Evolutionary conservation across 1,140 invertebrate species (phyloP), one percentile per base, ranked within the genome.

Genomic region (Cherax quadricarinatus): DNA sequence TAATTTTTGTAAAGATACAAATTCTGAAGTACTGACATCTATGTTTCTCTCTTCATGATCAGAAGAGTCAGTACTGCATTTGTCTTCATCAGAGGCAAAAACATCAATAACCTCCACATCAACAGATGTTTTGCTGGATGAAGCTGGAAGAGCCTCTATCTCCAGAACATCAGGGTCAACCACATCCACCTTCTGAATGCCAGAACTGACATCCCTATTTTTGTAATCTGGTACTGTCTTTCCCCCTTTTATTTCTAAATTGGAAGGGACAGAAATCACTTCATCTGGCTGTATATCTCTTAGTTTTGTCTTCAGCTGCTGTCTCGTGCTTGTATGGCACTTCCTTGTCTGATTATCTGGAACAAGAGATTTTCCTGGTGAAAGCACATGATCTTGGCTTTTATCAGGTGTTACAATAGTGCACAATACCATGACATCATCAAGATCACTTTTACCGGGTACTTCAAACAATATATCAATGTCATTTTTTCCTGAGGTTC

Each of bases 101-200:
- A 90, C 7, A 14, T 75, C 88, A 24, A 86, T 78, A 6, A 80
- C 83, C 41, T 81, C 89, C 2, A 79, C 66, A n/a, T n/a, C 80
- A 41, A 73, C 5, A 30, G 30, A 16, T 21, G 57, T 84, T 3
- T n/a, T 85, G 80, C 88, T 83, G 21, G 49, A n/a, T 48, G 84
- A 41, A 48, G 66, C 10, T 80, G 87, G 24, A 18, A 30, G 24
- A 14, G 83, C 88, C 66, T 66, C 88, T 10, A 80, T 86, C 24
- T 91, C 84, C 24, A 91, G 84, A 62, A 89, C 79, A 89, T 89
- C 87, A 18, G 87, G 87, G 12, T 91, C 84, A n/a, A 86, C 66
- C 78, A 81, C 84, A 80, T 86, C 81, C 57, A 86, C 84, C 48
- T 91, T 86, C 51, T 90, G 66, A 53, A 75, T 30, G 12, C n/a